Evolutionary conservation across 2,888 invertebrate species (phyloP), one percentile per base, ranked within the genome.

Genomic region (Catocala nupta): DNA sequence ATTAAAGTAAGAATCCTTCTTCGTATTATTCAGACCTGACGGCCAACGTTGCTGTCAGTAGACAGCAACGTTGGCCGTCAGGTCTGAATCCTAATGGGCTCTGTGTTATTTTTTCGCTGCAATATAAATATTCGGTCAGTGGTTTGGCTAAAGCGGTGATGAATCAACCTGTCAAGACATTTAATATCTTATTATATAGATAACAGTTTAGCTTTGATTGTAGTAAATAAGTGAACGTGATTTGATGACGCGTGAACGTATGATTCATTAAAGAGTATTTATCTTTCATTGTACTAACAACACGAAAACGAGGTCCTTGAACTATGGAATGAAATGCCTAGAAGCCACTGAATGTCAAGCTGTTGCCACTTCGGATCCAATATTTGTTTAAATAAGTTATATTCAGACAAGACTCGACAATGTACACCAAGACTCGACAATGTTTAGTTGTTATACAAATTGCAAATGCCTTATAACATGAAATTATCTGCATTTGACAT

Each of bases 251-350:
- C 44, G 64, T 64, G 55, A 68, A 64, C 61, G 52, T 62, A 55
- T 48, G 49, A 52, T 53, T 55, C 64, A 75, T 71, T 72, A 60
- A 70, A 68, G 44, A 68, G 65, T 75, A 78, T 80, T 77, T 75
- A 81, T 73, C 63, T 73, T 51, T 75, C 67, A 72, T 78, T 80
- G 73, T 73, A 51, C 53, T 34, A 65, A 39, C 53, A 51, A 42
- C 53, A 60, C 65, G 66, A 76, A 73, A 78, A 67, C 63, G 52
- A 69, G 77, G 71, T 73, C 79, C 76, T 78, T 77, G 76, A 78
- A 76, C 74, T 77, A 75, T 75, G 42, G 57, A 47, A 65, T 63
- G 53, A 66, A 54, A 71, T 67, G 63, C 71, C 51, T 69, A 62
- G 59, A 55, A 54, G 49, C 49, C 47, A 55, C 49, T 65, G 75